These are phyloP conservation scores for Nothocercus nigrocapillus DNA, from an alignment of 2,113 vertebrate species.

Conservation along the genomic window DNA sequence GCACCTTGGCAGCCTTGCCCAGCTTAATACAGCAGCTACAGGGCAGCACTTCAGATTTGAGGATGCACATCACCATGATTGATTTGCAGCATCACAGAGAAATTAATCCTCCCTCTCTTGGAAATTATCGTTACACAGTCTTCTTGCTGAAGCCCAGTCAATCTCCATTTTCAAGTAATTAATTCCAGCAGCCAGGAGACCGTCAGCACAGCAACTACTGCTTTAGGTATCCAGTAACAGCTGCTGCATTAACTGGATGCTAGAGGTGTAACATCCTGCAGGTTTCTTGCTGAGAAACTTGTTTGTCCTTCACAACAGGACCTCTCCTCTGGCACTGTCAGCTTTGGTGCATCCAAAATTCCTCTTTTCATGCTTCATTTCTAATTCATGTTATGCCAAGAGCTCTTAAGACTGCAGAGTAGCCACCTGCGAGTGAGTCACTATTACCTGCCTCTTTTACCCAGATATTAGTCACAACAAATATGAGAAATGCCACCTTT, in stretches of 20 bases:
- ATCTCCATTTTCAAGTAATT: conserved; percentile 7
- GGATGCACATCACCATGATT: neutral
- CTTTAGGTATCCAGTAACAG: neutral
- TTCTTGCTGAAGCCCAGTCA: neutral
- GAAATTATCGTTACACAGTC: too few relatives aligned
- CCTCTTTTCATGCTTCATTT: neutral
- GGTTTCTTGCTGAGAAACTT: neutral
- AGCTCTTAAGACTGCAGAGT: neutral
- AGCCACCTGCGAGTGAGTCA: neutral
- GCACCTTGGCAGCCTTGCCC: neutral
- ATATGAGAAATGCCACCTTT: neutral
- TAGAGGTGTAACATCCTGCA: neutral
- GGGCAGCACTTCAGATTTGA: fast-evolving
- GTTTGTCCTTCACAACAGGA: too few relatives aligned
- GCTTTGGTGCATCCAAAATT: neutral
- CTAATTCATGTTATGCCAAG: too few relatives aligned
- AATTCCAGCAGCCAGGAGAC: neutral
- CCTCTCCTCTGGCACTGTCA: too few relatives aligned
- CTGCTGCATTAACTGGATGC: neutral
- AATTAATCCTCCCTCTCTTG: too few relatives aligned
- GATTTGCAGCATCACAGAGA: neutral
- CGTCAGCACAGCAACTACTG: neutral
- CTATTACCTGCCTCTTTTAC: neutral
- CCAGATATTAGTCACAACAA: neutral
- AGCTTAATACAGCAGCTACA: neutral